Percentiles rank a stretch among this genome's conserved stretches.
Evolutionary conservation across 1,140 invertebrate species (phyloP).

Genomic region (Drosophila auraria): DNA sequence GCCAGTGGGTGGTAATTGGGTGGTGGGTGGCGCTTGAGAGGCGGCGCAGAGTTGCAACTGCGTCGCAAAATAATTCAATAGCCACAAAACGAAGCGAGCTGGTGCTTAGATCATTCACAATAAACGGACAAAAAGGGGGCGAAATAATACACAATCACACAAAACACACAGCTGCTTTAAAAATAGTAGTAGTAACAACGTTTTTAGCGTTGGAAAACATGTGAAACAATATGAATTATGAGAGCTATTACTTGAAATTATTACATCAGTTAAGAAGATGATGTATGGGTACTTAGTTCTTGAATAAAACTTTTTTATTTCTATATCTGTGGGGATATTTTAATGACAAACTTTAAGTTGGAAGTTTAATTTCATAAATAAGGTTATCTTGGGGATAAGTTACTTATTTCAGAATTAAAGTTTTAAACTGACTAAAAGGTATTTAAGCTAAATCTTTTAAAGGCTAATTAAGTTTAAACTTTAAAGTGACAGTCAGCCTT

Average conservation of each 20-base stretch:
- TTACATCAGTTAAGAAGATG: too few relatives aligned
- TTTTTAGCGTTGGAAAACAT: background rate
- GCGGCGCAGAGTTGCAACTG: slow-evolving; percentile 59
- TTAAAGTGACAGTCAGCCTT: background rate
- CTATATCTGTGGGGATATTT: too few relatives aligned
- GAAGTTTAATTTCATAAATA: too few relatives aligned
- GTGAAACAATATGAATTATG: background rate
- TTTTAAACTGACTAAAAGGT: too few relatives aligned
- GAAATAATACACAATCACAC: slow-evolving; percentile 6
- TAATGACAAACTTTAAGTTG: too few relatives aligned
- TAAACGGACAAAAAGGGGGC: slow-evolving; percentile 35
- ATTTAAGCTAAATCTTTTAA: too few relatives aligned
- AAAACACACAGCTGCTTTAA: background rate
- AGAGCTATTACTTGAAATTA: too few relatives aligned
- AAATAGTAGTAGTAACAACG: slow-evolving; percentile 4
- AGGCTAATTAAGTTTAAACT: background rate
- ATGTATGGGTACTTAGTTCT: background rate
- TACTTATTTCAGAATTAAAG: too few relatives aligned
- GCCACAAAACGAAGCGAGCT: slow-evolving; percentile 58
- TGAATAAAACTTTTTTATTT: too few relatives aligned
- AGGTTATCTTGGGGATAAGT: too few relatives aligned
- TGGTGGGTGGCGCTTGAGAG: slow-evolving; percentile 7
- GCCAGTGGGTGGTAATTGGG: slow-evolving; percentile 19
- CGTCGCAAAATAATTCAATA: slow-evolving; percentile 64
- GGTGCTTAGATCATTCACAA: slow-evolving; percentile 77